phyloP scores from a whole-genome alignment of 1,140 invertebrate genomes.

The Cardiocondyla obscurior region DNA sequence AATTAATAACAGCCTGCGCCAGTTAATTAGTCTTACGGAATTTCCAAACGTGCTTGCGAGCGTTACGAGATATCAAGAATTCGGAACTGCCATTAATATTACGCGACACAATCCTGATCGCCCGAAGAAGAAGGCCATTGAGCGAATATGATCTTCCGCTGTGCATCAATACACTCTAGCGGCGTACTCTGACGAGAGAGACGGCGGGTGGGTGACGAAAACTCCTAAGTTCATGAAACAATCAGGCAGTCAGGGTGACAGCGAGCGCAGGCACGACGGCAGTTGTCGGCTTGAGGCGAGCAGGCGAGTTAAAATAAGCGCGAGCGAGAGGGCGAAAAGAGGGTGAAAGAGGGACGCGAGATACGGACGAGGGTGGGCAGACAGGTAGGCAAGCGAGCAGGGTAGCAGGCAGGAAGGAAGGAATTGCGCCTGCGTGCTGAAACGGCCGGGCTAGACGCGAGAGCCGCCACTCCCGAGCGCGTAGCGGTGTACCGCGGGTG shows the following conservation, averaged over 20 bases:
- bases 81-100: background rate
- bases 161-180: constrained; percentile 11
- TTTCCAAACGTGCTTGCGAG: background rate
- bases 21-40: background rate
- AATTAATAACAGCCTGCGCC: too few species aligned
- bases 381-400: constrained; percentile 58
- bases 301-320: constrained; percentile 24
- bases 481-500: constrained; percentile 82
- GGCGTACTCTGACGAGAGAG: background rate
- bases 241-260: constrained; percentile 51
- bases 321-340: constrained; percentile 11
- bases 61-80: background rate
- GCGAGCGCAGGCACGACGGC: constrained; percentile 40
- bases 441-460: constrained; percentile 80
- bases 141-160: background rate
- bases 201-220: constrained; percentile 26
- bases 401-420: constrained; percentile 62
- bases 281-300: constrained; percentile 43
- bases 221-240: constrained; percentile 53
- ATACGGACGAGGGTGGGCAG: constrained; percentile 48
- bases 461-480: constrained; percentile 83
- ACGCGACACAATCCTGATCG: background rate
- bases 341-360: background rate
- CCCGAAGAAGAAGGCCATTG: background rate
- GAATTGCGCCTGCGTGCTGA: constrained; percentile 78